Percentiles rank a stretch among this genome's conserved stretches.
Conservation (phyloP, 37 sponge, comb jelly and placozoan genomes). For the Spongia lamella region DNA sequence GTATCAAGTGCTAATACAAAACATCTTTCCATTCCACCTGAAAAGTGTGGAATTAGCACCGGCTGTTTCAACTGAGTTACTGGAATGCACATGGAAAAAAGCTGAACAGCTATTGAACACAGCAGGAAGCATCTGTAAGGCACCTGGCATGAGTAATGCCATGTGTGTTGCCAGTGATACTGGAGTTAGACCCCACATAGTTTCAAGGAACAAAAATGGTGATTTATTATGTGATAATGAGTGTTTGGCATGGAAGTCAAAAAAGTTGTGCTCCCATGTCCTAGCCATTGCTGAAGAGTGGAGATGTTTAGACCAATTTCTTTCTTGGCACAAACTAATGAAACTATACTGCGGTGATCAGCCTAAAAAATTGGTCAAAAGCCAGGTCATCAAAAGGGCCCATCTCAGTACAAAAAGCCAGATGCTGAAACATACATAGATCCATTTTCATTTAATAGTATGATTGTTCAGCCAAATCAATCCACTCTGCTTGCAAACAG, state of each 20-base stretch:
- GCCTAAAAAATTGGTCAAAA: conserved; percentile 10
- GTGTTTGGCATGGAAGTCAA: conserved; percentile 19
- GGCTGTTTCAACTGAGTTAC: neutral
- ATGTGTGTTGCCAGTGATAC: conserved; percentile 19
- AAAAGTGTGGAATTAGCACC: neutral
- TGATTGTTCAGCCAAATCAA: no score
- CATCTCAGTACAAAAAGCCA: conserved; percentile 7
- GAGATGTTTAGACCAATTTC: neutral
- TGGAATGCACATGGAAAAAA: conserved; percentile 12
- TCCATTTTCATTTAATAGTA: neutral
- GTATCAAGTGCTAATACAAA: neutral
- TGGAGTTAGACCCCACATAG: conserved; percentile 9
- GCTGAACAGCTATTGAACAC: conserved; percentile 17
- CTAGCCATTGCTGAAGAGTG: conserved; percentile 11
- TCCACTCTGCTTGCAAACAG: no score
- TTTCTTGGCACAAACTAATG: neutral
- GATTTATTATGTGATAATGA: neutral
- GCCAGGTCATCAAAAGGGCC: conserved; percentile 3
- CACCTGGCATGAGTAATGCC: conserved; percentile 7
- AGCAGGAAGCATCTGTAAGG: neutral
- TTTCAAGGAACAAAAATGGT: neutral
- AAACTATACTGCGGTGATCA: conserved; percentile 16
- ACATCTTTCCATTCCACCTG: conserved; percentile 1
- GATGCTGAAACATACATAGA: neutral
- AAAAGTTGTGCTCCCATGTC: conserved; percentile 7